Base-by-base conservation (phyloP, 1,140 invertebrate genomes). In the Homarus americanus region DNA sequence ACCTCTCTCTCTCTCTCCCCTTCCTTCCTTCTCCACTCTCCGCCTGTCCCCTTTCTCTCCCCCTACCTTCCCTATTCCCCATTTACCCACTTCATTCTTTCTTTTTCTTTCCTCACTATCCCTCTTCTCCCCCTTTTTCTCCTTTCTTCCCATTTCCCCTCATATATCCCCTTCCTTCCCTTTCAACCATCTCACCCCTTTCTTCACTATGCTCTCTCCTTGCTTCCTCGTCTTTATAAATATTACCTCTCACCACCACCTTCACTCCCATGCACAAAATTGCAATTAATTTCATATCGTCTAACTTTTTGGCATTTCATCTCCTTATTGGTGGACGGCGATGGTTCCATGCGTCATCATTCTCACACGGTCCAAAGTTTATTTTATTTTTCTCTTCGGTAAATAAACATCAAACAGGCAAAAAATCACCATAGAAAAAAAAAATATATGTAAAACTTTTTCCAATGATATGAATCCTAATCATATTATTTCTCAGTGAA, bases 191-290 rank as follows among this genome's bases (percentile, higher is more conserved):
- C n/a, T 32, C 38, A 4, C 20, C 72, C 28, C 36, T 20, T 38
- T 36, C 44, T 34, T 15, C 34, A 2, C 38, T 36, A 12, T 32
- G 24, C 44, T 63, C 53, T 40, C 63, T 69, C 82, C 40, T 44
- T 63, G 28, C 34, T 32, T 49, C 41, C 38, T 84, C 10, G 32
- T 34, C 32, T 58, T 32, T 41, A 53, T 53, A 34, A 34, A 53
- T 69, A 24, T 36, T 49, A 44, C 32, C 63, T 63, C 82, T 84
- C 66, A 4, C 44, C 49, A 32, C 40, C 40, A n/a, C n/a, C n/a
- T n/a, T 63, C 79, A 69, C 63, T 69, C 32, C 28, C 63, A 69
- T 69, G 63, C 63, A 69, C 63, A 69, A 69, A 69, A 69, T 69
- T 69, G n/a, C 32, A 69, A 69, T 69, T 69, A 69, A 69, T 69